Conservation (phyloP, 2,888 invertebrate species). For the Hirudinaria manillensis region DNA sequence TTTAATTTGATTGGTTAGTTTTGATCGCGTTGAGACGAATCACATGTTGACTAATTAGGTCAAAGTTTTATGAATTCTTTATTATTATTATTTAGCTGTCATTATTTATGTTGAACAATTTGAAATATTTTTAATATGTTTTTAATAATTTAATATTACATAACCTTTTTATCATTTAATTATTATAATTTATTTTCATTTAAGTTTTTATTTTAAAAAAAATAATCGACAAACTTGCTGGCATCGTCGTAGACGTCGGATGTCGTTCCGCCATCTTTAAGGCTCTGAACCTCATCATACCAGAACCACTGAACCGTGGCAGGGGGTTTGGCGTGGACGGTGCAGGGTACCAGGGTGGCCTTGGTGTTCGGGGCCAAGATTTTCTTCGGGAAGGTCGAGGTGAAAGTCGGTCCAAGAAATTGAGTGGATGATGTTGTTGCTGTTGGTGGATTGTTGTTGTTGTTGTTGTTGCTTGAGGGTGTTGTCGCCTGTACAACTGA, state of each 20-base stretch:
- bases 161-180: background rate
- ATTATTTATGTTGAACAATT: too few relatives aligned
- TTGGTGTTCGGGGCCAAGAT: conserved; percentile 90
- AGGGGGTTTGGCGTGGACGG: conserved; percentile 79
- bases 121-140: too few relatives aligned
- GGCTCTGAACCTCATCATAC: conserved; percentile 45
- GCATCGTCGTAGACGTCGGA: too few relatives aligned
- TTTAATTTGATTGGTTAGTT: background rate
- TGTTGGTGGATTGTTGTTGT: background rate
- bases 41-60: too few relatives aligned
- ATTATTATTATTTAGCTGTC: too few relatives aligned
- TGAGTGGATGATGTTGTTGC: background rate
- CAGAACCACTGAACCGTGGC: conserved; percentile 88
- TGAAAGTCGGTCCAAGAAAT: conserved; percentile 72
- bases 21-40: too few relatives aligned
- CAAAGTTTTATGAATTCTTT: too few relatives aligned
- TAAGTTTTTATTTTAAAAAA: too few relatives aligned
- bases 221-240: too few relatives aligned
- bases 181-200: too few relatives aligned
- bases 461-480: background rate
- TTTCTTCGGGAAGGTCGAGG: conserved; percentile 82
- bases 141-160: background rate
- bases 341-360: conserved; percentile 84
- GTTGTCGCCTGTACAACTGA: background rate
- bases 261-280: too few relatives aligned